A percentile compares a stretch with the other conserved stretches of the same genome.
Conservation (phyloP, 2,113 vertebrate species). For the Sus scrofa region T2T-Sscrofa CM000830.6:128039001-128039500, state of each 20-base stretch:
- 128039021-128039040: slow-evolving; percentile 45
- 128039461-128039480: neutral
- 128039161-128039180: neutral
- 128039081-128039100: slow-evolving; percentile 46
- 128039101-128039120: slow-evolving; percentile 50
- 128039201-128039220: neutral
- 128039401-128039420: slow-evolving; percentile 54
- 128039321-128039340: slow-evolving; percentile 58
- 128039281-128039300: slow-evolving; percentile 41
- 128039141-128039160: slow-evolving; percentile 28
- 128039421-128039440: neutral
- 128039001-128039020: slow-evolving; percentile 15
- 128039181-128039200: neutral
- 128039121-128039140: slow-evolving; percentile 27
- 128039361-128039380: slow-evolving; percentile 47
- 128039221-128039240: neutral
- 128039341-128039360: slow-evolving; percentile 20
- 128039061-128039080: neutral
- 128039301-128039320: slow-evolving; percentile 67
- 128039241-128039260: neutral
- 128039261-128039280: neutral
- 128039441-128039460: neutral
- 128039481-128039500: neutral
- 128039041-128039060: neutral
- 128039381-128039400: slow-evolving; percentile 17